Base-by-base conservation (phyloP, 1,140 invertebrate genomes). In the Bombus polaris region DNA sequence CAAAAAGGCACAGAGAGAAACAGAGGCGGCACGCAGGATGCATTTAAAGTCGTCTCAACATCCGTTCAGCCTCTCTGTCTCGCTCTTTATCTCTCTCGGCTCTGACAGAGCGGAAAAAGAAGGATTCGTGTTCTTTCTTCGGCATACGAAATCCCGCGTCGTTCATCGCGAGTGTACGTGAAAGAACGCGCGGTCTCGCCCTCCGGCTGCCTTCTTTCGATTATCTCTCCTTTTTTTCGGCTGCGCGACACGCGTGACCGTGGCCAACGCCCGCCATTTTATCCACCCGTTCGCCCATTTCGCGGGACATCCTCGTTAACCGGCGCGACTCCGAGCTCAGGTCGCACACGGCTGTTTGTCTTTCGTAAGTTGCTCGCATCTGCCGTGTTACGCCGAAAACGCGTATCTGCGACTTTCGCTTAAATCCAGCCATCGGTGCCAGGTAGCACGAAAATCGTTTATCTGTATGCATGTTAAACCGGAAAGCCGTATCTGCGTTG, bases 11-110 rank as follows among this genome's bases (percentile, higher is more conserved):
- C 68, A 57, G 77, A 83, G 75, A 83, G 80, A 71, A 73, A 70
- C 53, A 74, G 71, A 75, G 32, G 22, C 37, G 65, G 53, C 70
- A 90, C 89, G 89, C 86, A 59, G 80, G 88, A 76, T 85, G 89
- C 88, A 90, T 90, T 88, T 88, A 76, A 90, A 90, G 68, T 88
- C 66, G 78, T 35, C 86, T 15, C 59, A 89, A 90, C 89, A 90
- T 90, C 89, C 89, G 89, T 80, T 90, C 83, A 70, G 44, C 80
- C 65, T 89, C 75, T 57, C 77, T 62, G 53, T 76, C 76, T 71
- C 76, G 57, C 28, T 15, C 35, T 39, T 18, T 80, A 35, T 78
- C 37, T 77, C 32, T 65, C 74, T 73, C 47, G 47, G 22, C 53
- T 5, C n/a, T 4, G 79, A 80, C 47, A 53, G 71, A 79, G 65